Evolutionary conservation across 1,140 invertebrate genomes (phyloP).

Genomic region (Musca domestica): DNA sequence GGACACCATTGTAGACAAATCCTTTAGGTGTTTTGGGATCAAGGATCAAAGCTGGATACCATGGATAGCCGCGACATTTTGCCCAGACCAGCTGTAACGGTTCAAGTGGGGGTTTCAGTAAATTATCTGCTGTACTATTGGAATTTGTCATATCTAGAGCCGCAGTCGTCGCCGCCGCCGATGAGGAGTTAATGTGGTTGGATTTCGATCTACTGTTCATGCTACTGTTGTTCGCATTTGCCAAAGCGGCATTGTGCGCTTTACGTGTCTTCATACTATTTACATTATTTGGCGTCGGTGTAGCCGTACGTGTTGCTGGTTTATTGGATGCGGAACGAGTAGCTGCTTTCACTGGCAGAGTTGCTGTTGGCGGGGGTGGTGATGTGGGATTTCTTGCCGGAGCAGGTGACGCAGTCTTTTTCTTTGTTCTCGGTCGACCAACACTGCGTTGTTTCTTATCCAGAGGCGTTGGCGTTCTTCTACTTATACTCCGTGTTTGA

Average conservation of each 20-base stretch:
- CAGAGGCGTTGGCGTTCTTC: conserved; percentile 36
- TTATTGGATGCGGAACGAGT: conserved; percentile 13
- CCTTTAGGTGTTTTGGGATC: conserved; percentile 91
- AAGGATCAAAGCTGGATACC: conserved; percentile 95
- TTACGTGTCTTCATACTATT: conserved; percentile 24
- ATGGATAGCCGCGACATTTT: conserved; percentile 93
- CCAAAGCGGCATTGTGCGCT: conserved; percentile 9
- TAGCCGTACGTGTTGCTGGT: conserved; percentile 6
- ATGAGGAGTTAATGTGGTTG: conserved; percentile 35
- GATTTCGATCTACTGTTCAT: conserved; percentile 14
- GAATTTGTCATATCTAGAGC: background rate
- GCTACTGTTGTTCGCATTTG: conserved; percentile 13
- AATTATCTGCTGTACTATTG: background rate
- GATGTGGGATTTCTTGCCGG: conserved; percentile 41
- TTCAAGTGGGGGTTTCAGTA: conserved; percentile 58
- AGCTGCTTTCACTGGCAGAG: conserved; percentile 3
- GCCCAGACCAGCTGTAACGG: conserved; percentile 94
- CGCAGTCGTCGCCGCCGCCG: conserved; percentile 1
- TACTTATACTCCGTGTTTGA: conserved; percentile 25
- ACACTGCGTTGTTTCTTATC: conserved; percentile 24
- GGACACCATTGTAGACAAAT: conserved; percentile 89
- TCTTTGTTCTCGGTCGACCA: conserved; percentile 32
- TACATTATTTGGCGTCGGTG: conserved; percentile 20
- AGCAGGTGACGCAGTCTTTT: conserved; percentile 36
- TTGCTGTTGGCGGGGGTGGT: conserved; percentile 26